Percentiles rank a stretch among this genome's conserved stretches.
Evolutionary conservation across 2,797 vertebrate species (phyloP).

Genomic region (Serranus cabrilla): DNA sequence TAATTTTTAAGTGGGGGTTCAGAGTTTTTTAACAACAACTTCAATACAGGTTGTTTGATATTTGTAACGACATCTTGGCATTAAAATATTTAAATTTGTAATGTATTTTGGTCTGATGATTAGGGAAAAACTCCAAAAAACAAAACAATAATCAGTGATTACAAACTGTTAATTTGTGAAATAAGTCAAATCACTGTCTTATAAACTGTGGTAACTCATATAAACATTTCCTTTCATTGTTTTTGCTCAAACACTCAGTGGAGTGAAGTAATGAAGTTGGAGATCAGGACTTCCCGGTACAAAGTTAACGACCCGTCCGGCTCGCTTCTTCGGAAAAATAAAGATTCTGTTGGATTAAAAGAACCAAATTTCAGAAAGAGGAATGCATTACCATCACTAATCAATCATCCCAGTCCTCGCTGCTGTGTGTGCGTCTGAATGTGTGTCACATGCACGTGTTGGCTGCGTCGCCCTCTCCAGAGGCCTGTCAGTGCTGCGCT

Average conservation of each 20-base stretch:
- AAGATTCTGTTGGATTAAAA: constrained; percentile 10
- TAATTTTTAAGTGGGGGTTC: too few relatives aligned
- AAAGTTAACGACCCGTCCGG: not conserved
- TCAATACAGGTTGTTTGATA: too few relatives aligned
- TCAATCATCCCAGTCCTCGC: constrained; percentile 8
- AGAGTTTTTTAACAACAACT: too few relatives aligned
- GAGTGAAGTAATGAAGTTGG: not conserved
- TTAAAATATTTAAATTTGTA: too few relatives aligned
- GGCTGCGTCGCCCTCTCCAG: constrained; percentile 8
- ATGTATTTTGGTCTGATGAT: too few relatives aligned
- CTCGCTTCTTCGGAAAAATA: constrained; percentile 12
- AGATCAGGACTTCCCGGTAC: not conserved
- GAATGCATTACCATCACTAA: not conserved
- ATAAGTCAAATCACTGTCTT: not conserved
- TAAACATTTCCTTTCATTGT: not conserved
- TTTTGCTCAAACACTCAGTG: constrained; percentile 3
- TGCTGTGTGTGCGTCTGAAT: not conserved
- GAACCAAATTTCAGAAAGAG: constrained; percentile 1
- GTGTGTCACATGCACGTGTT: not conserved
- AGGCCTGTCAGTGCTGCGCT: constrained; percentile 51
- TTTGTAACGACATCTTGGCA: too few relatives aligned
- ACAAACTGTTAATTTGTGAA: too few relatives aligned
- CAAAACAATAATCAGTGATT: too few relatives aligned
- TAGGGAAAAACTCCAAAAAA: too few relatives aligned
- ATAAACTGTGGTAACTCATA: constrained; percentile 3